Evolutionary conservation across 2,797 vertebrate genomes (phyloP), one percentile per base, ranked within the genome.

Genomic region (Xyrichtys novacula): DNA sequence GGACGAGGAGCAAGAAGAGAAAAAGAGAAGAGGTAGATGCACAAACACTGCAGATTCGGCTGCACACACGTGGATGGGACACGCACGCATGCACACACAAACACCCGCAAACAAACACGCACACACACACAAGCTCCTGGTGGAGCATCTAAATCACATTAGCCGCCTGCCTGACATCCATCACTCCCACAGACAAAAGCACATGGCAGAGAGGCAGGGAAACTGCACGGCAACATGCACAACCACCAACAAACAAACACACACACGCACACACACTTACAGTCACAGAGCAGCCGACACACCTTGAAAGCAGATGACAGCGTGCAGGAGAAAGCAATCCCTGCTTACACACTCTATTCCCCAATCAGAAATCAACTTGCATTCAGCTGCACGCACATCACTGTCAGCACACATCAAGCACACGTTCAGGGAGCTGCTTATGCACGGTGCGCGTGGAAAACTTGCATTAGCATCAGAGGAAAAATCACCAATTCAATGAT

Each of bases 111-210:
- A 65, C 19, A 43, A 36, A 61, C 19, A 63, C 23, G 22, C 23
- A 50, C 16, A 50, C 22, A 58, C 26, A 64, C 68, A 82, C 80
- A 82, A 78, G 50, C 72, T 81, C 84, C 85, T 80, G 84, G 83
- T 84, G 81, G 88, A 91, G 88, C 85, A 91, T 90, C 90, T 91
- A 94, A 94, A 94, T 93, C 92, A 94, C 89, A 93, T 93, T 94
- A 93, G 86, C 85, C 74, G 86, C 83, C 89, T 89, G 85, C 84
- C 90, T 90, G 86, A 89, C 90, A 94, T 94, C 92, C 91, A 91
- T 94, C 93, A 93, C 91, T 91, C 90, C 89, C 85, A 90, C 91
- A 91, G 90, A 93, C 90, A 89, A 88, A 89, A 88, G 87, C 85
- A 76, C 85, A 90, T 81, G 79, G 71, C 63, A 52, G 78, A 80